Conservation (phyloP, 2,888 invertebrate genomes). For the Ptychoptera albimana region DNA sequence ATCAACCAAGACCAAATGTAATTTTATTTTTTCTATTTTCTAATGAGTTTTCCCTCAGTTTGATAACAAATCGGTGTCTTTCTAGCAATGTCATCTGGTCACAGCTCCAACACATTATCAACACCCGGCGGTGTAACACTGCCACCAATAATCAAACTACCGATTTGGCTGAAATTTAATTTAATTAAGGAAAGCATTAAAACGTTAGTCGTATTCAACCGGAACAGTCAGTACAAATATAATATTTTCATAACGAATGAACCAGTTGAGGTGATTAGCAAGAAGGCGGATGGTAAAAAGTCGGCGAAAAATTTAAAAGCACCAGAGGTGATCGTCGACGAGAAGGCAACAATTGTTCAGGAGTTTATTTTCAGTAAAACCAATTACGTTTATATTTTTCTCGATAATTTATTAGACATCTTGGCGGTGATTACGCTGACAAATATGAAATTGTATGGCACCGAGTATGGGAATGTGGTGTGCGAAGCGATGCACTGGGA, state of each 20-base stretch:
- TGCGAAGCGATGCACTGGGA: background rate
- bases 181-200: background rate
- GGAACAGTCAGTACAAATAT: background rate
- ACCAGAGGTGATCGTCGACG: background rate
- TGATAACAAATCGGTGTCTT: too few relatives aligned
- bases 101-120: too few relatives aligned
- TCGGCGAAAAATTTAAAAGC: background rate
- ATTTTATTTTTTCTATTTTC: too few relatives aligned
- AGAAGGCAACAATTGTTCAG: background rate
- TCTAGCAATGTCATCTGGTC: too few relatives aligned
- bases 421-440: background rate
- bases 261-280: background rate
- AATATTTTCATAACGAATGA: slow-evolving; percentile 6
- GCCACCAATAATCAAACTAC: background rate
- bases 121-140: background rate
- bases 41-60: too few relatives aligned
- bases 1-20: too few relatives aligned
- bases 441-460: background rate
- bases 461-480: background rate
- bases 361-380: background rate
- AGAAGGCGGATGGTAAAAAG: background rate
- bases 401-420: background rate
- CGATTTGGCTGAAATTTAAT: slow-evolving; percentile 2
- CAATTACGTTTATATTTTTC: background rate
- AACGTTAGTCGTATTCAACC: background rate